These are phyloP conservation scores for Acanthis flammea DNA, from an alignment of 2,797 vertebrate species.

Conservation along the genomic window DNA sequence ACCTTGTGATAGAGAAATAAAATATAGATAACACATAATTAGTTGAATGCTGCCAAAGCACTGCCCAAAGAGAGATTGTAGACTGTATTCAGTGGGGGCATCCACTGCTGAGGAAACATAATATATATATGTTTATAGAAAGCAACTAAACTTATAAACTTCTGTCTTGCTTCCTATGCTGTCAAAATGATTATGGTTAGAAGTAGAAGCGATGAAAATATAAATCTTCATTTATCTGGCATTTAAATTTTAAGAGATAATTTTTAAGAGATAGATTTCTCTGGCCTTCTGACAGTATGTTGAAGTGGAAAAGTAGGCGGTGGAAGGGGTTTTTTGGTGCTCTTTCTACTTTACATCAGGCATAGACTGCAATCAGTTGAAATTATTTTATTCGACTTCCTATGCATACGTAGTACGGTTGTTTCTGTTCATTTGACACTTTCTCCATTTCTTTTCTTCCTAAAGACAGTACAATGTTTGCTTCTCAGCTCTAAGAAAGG, in stretches of 20 bases:
- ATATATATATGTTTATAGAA: background rate
- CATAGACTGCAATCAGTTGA: background rate
- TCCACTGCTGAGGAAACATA: background rate
- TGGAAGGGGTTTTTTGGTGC: rapidly evolving
- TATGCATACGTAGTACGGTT: background rate
- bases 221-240: background rate
- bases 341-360: background rate
- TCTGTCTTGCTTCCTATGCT: background rate
- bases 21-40: conserved; percentile 9
- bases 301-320: background rate
- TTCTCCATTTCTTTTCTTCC: background rate
- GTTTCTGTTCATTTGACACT: background rate
- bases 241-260: background rate
- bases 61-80: background rate
- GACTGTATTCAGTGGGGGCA: background rate
- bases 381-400: background rate
- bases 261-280: background rate
- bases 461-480: background rate
- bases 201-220: background rate
- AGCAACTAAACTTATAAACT: background rate
- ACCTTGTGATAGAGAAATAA: conserved; percentile 36
- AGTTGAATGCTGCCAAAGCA: conserved; percentile 22
- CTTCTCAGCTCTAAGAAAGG: background rate
- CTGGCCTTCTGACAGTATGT: background rate
- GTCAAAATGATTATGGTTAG: background rate